A percentile compares a stretch with the other conserved stretches of the same genome.
These are phyloP conservation scores for Noctua janthina DNA, from an alignment of 2,888 invertebrate genomes.

Conservation along the genomic window DNA sequence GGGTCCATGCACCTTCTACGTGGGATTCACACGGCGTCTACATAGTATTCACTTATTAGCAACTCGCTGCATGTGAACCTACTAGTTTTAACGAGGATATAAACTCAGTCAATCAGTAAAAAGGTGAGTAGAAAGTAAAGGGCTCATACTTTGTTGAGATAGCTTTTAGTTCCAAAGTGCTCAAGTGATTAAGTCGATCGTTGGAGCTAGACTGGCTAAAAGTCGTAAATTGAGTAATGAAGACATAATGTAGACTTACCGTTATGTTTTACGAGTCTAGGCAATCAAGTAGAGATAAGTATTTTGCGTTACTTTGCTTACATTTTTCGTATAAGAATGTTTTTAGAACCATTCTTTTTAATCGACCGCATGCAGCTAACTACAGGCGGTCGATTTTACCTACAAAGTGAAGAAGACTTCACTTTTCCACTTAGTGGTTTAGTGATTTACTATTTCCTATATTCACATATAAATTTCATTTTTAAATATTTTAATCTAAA, in stretches of 20 bases:
- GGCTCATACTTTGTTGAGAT: constrained; percentile 1
- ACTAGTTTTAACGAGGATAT: too few species aligned
- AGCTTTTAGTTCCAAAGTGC: constrained; percentile 25
- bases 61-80: not conserved
- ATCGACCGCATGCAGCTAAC: too few species aligned
- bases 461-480: too few species aligned
- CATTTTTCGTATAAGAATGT: not conserved
- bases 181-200: constrained; percentile 15
- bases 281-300: constrained; percentile 7
- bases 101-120: constrained; percentile 1
- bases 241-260: constrained; percentile 12
- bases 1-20: not conserved
- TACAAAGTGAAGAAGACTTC: not conserved
- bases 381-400: not conserved
- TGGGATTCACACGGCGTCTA: not conserved
- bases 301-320: not conserved
- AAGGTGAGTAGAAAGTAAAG: constrained; percentile 15
- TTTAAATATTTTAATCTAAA: too few species aligned
- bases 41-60: not conserved
- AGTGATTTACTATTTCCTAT: too few species aligned
- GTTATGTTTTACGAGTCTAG: constrained; percentile 17
- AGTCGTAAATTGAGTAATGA: constrained; percentile 30
- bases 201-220: constrained; percentile 8
- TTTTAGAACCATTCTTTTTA: not conserved
- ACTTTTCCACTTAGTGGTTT: too few species aligned